Percentiles rank a stretch among this genome's conserved stretches.
phyloP scores from a whole-genome alignment of 1,140 invertebrate species.

The Bombyx mori region DNA sequence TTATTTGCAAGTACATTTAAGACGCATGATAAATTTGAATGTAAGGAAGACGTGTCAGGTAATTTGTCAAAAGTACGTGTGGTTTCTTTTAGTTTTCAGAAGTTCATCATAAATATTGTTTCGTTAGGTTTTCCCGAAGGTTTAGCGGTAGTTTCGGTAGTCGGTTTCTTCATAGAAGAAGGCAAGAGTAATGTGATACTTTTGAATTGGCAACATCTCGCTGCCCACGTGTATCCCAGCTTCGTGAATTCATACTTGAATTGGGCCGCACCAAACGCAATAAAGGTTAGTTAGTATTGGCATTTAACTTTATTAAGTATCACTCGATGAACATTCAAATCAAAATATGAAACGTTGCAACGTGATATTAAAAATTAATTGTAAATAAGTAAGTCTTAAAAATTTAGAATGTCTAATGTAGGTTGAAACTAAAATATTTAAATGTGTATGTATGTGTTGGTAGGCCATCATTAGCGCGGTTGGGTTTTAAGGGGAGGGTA shows the following conservation, averaged over 20 bases:
- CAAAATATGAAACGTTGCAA: neutral
- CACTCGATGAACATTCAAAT: neutral
- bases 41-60: no score
- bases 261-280: conserved; percentile 52
- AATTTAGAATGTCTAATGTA: no score
- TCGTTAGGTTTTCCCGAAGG: conserved; percentile 39
- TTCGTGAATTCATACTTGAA: conserved; percentile 43
- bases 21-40: no score
- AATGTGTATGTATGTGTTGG: no score
- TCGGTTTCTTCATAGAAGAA: conserved; percentile 37
- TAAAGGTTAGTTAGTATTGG: conserved; percentile 30
- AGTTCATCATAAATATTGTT: no score
- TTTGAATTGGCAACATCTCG: conserved; percentile 51
- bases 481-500: no score
- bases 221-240: conserved; percentile 26
- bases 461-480: no score
- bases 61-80: no score
- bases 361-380: neutral
- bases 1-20: no score
- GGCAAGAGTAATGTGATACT: conserved; percentile 47
- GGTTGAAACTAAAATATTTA: no score
- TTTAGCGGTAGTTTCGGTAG: conserved; percentile 35
- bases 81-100: no score
- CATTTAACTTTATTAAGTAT: neutral
- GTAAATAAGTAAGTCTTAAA: no score